Percentiles rank a stretch among this genome's conserved stretches.
Evolutionary conservation across 2,888 invertebrate species (phyloP).

Genomic region (Pimpla rufipes): DNA sequence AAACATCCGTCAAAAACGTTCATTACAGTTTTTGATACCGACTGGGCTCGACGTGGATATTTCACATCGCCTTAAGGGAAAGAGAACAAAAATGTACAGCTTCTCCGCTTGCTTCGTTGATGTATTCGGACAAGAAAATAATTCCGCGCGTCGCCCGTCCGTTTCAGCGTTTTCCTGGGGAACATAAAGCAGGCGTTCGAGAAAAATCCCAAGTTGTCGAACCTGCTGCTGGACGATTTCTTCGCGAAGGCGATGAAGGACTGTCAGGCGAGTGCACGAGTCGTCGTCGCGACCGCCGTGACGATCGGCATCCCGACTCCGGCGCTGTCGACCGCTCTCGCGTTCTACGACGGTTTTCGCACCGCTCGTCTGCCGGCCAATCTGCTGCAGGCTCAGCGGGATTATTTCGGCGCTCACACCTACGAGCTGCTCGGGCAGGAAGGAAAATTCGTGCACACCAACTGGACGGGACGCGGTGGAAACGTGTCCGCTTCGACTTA

Average conservation of each 20-base stretch:
- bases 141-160: neutral
- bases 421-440: constrained; percentile 96
- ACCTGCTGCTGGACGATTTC: constrained; percentile 96
- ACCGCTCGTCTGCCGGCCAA: constrained; percentile 96
- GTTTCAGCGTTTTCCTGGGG: constrained; percentile 92
- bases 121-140: neutral
- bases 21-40: too few species aligned
- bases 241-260: constrained; percentile 94
- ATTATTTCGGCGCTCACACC: constrained; percentile 99
- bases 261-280: constrained; percentile 94
- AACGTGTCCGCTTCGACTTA: constrained; percentile 98
- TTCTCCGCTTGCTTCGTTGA: too few species aligned
- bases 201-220: constrained; percentile 93
- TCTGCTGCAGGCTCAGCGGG: constrained; percentile 97
- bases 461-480: constrained; percentile 99
- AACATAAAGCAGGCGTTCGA: constrained; percentile 97
- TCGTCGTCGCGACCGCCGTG: constrained; percentile 91
- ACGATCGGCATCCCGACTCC: constrained; percentile 97
- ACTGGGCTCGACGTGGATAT: too few species aligned
- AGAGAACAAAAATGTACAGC: too few species aligned
- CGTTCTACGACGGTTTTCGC: constrained; percentile 99
- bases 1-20: too few species aligned
- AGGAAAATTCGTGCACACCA: constrained; percentile 97
- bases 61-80: too few species aligned
- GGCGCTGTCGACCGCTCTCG: constrained; percentile 96